Base-by-base conservation (phyloP, 2,888 invertebrate genomes). In the Spialia ferax region DNA sequence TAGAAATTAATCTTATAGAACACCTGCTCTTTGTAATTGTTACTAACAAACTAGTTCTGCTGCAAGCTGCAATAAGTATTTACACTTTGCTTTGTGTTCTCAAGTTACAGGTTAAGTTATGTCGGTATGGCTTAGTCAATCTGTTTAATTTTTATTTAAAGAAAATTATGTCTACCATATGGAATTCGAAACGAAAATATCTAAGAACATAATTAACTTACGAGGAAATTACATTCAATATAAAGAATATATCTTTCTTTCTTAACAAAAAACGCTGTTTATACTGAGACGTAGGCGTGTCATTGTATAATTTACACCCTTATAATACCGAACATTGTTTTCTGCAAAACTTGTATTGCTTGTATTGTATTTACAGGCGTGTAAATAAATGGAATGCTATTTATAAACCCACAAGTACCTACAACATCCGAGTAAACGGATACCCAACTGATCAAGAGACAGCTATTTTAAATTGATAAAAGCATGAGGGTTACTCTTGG, bases 351-450 rank as follows among this genome's bases (percentile, higher is more conserved):
- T 52, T n/a, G 50, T 62, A 50, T 22, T 62, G 61, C 11, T 52
- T 35, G 22, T 23, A 35, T 50, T 62, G 35, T 52, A 22, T 10
- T n/a, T n/a, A 22, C 52, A 35, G 35, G 35, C 22, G 10, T 45
- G 26, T 60, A 60, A 60, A 60, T 60, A 60, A 60, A 60, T 45
- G 8, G 18, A n/a, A 38, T 15, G 54, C 18, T 63, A 63, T 63
- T 63, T 54, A 63, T 60, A 48, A 60, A 26, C 59, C 59, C n/a
- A n/a, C n/a, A n/a, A n/a, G 5, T 15, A 26, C 26, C 26, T 26
- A 60, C 60, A 60, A 15, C 26, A 42, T 38, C 26, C 54, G 26
- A 54, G 26, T 54, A 48, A 48, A 48, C 20, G 11, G 11, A 48
- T 48, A 48, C 4, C 20, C 20, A 48, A 20, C 20, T 18, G 8